Conservation (phyloP, 2,888 invertebrate species). For the Ectemnius lituratus region DNA sequence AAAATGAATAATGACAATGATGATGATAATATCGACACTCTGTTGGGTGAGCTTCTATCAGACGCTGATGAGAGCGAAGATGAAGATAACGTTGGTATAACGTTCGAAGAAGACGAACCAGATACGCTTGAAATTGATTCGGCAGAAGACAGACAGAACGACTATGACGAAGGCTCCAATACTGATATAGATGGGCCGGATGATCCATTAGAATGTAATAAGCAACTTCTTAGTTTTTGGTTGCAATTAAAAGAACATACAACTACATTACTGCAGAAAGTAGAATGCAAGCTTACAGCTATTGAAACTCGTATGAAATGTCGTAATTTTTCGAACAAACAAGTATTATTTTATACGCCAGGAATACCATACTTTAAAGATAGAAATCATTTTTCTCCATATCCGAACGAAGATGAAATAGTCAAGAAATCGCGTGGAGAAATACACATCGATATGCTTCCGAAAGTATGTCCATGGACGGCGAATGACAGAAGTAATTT, state of each 20-base stretch:
- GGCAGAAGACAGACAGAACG: too few species aligned
- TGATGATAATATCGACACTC: constrained; percentile 54
- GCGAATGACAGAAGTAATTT: constrained; percentile 81
- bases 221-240: constrained; percentile 75
- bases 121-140: too few species aligned
- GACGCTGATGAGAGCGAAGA: not conserved
- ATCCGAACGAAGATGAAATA: constrained; percentile 82
- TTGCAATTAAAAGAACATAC: constrained; percentile 74
- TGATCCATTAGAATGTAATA: constrained; percentile 76
- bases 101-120: not conserved
- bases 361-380: constrained; percentile 86
- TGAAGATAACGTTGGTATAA: not conserved
- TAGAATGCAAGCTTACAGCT: constrained; percentile 68
- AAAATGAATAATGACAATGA: constrained; percentile 51
- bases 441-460: constrained; percentile 67
- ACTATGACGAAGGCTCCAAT: too few species aligned
- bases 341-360: constrained; percentile 68
- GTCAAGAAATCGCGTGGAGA: constrained; percentile 75
- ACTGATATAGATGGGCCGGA: not conserved
- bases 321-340: constrained; percentile 1
- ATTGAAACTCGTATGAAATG: constrained; percentile 29
- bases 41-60: not conserved
- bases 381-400: constrained; percentile 79
- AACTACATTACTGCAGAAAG: constrained; percentile 72
- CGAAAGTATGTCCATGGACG: constrained; percentile 76